Percentiles rank a stretch among this genome's conserved stretches.
Conservation (phyloP, 2,888 invertebrate genomes). For the Arge pagana region DNA sequence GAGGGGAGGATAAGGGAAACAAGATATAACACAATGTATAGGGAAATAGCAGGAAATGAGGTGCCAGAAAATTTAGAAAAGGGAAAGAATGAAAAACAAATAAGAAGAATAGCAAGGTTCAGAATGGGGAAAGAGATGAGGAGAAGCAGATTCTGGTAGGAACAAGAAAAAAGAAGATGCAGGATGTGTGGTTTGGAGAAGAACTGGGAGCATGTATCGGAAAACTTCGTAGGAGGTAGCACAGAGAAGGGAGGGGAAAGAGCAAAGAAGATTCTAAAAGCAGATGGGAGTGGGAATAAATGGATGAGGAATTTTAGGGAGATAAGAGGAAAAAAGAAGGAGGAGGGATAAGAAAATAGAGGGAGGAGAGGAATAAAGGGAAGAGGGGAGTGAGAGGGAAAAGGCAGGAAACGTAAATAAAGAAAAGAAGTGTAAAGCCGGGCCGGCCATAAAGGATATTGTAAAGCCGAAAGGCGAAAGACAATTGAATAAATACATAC, state of each 20-base stretch:
- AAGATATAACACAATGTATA: slow-evolving; percentile 18
- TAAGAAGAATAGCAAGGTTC: slow-evolving; percentile 9
- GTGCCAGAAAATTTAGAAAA: slow-evolving; percentile 1
- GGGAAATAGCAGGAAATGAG: slow-evolving; percentile 14
- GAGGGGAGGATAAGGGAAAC: slow-evolving; percentile 9
- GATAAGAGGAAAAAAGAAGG: slow-evolving; percentile 8
- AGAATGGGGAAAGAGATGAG: slow-evolving; percentile 17
- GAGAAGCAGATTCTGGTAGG: slow-evolving; percentile 8
- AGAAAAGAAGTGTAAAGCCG: too few relatives aligned
- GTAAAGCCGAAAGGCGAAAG: too few relatives aligned
- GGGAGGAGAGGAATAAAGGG: too few relatives aligned
- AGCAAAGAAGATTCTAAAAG: not conserved
- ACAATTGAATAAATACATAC: too few relatives aligned
- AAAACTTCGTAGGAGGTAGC: not conserved
- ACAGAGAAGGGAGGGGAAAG: slow-evolving; percentile 8
- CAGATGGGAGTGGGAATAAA: not conserved
- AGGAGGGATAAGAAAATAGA: too few relatives aligned
- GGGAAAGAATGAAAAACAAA: not conserved
- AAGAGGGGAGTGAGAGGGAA: too few relatives aligned
- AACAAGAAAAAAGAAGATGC: slow-evolving; percentile 1
- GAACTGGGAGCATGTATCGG: slow-evolving; percentile 11
- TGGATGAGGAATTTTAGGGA: not conserved
- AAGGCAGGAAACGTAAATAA: too few relatives aligned
- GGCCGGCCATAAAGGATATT: too few relatives aligned
- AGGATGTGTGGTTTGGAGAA: slow-evolving; percentile 7